Evolutionary conservation across 2,888 invertebrate species (phyloP), one percentile per base, ranked within the genome.

Genomic region (Lithophane semibrunnea): DNA sequence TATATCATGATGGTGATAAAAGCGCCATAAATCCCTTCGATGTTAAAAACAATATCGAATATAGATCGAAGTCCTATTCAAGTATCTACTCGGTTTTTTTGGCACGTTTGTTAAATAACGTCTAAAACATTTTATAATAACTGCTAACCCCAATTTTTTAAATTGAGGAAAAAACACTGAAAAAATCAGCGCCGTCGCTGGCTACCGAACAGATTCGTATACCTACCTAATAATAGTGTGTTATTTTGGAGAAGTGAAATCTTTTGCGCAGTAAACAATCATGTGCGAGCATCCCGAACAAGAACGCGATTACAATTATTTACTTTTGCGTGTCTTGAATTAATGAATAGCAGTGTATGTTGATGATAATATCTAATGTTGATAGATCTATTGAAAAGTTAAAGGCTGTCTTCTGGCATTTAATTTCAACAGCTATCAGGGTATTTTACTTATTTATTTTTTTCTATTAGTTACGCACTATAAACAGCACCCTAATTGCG

Each of bases 211-310:
- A 81, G 81, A 88, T 88, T 86, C 90, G 91, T 88, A 86, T 84
- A 37, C 37, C 5, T 84, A 69, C n/a, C 77, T 87, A 88, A 75
- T 88, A 83, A 89, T 91, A 90, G 89, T 84, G 69, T 60, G 87
- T 89, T 91, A 90, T 92, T 92, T 91, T 85, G 89, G 89, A 89
- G 86, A 90, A 88, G 79, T 72, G 75, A 82, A 88, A 86, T 84
- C 87, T 90, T 91, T 86, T 92, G 90, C 91, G 92, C 89, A 91
- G 89, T 89, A 73, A 13, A 63, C 58, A 67, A 37, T 67, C 67
- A 60, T 52, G 63, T 79, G 60, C 74, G 63, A 75, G 70, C 76
- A 67, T 80, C 61, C 76, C 61, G 54, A 74, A 72, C 66, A 77
- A 69, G 67, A 87, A 79, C 83, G 78, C 77, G 58, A 75, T 77